Evolutionary conservation across 2,888 invertebrate genomes (phyloP).

Genomic region (Muscina levida): DNA sequence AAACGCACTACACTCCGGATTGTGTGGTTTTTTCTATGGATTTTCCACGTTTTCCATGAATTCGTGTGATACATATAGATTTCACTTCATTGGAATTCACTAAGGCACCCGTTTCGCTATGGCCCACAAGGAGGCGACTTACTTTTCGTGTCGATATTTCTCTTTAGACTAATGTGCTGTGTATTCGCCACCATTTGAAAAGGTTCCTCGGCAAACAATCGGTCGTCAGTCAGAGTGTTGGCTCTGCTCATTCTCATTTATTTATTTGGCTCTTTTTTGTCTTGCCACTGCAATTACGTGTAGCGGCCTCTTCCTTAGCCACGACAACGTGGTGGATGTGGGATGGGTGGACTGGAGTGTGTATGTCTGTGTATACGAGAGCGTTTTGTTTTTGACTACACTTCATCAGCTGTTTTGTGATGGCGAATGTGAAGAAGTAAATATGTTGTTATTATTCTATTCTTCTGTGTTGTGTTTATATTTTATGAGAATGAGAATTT

Average conservation of each 20-base stretch:
- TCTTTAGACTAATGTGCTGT: slow-evolving; percentile 75
- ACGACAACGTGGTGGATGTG: not conserved
- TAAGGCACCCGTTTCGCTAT: slow-evolving; percentile 54
- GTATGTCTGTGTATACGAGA: not conserved
- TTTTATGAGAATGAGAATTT: not conserved
- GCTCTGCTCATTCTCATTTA: slow-evolving; percentile 21
- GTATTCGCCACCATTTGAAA: slow-evolving; percentile 60
- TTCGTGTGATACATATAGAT: slow-evolving; percentile 70
- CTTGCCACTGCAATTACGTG: not conserved
- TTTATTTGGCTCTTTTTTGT: slow-evolving; percentile 38
- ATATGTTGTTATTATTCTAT: not conserved
- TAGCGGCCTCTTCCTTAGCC: not conserved
- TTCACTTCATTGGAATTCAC: slow-evolving; percentile 70
- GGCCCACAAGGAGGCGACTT: slow-evolving; percentile 72
- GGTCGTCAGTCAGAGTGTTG: slow-evolving; percentile 25
- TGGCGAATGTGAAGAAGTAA: not conserved
- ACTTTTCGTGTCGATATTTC: slow-evolving; percentile 80
- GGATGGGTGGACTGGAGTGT: slow-evolving; percentile 2
- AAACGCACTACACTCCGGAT: slow-evolving; percentile 66
- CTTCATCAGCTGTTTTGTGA: slow-evolving; percentile 20
- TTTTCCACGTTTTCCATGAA: slow-evolving; percentile 75
- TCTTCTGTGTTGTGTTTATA: not conserved
- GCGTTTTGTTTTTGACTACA: slow-evolving; percentile 15
- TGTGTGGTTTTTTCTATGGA: slow-evolving; percentile 69
- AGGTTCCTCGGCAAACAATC: slow-evolving; percentile 60